Evolutionary conservation across 2,888 invertebrate species (phyloP).

Genomic region (Sialis lutaria): DNA sequence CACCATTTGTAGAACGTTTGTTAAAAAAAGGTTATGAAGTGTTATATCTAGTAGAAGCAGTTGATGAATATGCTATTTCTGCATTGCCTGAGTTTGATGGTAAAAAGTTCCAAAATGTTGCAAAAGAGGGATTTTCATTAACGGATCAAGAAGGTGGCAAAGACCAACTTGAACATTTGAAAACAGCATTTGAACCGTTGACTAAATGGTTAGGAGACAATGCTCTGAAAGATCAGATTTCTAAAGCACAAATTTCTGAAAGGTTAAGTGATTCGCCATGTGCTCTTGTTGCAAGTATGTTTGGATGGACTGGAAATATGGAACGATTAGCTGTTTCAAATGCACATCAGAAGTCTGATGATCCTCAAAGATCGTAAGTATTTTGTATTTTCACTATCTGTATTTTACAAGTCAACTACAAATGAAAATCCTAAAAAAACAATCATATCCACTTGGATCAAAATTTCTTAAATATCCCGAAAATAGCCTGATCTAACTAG

Average conservation of each 20-base stretch:
- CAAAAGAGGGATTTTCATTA: slow-evolving; percentile 90
- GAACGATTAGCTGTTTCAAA: slow-evolving; percentile 88
- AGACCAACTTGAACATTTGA: slow-evolving; percentile 58
- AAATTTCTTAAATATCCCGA: neutral
- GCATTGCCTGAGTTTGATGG: slow-evolving; percentile 96
- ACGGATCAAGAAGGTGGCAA: slow-evolving; percentile 53
- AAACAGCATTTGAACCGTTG: slow-evolving; percentile 71
- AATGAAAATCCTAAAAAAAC: too few species aligned
- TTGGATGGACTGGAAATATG: slow-evolving; percentile 99
- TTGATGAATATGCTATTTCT: slow-evolving; percentile 95
- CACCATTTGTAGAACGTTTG: slow-evolving; percentile 92
- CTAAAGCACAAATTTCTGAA: slow-evolving; percentile 73
- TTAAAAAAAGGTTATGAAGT: slow-evolving; percentile 90
- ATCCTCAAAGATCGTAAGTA: slow-evolving; percentile 56
- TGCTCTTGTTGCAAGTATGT: slow-evolving; percentile 88
- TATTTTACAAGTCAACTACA: too few species aligned
- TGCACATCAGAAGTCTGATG: slow-evolving; percentile 90
- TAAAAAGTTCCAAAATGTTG: slow-evolving; percentile 98
- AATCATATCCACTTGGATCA: too few species aligned
- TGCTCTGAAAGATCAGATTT: slow-evolving; percentile 58
- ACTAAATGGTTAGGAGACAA: slow-evolving; percentile 76
- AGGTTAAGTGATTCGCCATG: slow-evolving; percentile 84
- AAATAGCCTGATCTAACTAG: neutral
- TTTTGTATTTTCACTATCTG: slow-evolving; percentile 10
- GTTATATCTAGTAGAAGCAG: slow-evolving; percentile 84